Conservation (phyloP, 2,888 invertebrate species). For the Macrosiphum euphorbiae region DNA sequence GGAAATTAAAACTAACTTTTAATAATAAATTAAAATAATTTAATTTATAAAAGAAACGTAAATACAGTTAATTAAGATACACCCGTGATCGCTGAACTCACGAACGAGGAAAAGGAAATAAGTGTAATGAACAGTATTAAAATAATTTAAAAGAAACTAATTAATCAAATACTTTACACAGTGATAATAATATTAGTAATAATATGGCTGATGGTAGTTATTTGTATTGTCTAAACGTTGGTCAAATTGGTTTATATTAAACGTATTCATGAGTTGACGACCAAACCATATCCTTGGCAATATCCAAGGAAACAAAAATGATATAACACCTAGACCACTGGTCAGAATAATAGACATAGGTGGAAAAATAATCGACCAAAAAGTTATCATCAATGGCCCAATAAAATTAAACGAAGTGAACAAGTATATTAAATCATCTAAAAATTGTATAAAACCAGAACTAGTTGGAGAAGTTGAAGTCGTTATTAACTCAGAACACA, state of each 20-base stretch:
- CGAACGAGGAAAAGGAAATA: neutral
- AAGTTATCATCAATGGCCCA: slow-evolving; percentile 75
- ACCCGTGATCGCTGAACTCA: slow-evolving; percentile 37
- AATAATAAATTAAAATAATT: neutral
- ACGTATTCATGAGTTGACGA: slow-evolving; percentile 2
- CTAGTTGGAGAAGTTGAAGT: slow-evolving; percentile 71
- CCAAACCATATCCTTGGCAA: slow-evolving; percentile 72
- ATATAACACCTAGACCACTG: slow-evolving; percentile 75
- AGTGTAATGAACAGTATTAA: neutral
- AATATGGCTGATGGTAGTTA: slow-evolving; percentile 46
- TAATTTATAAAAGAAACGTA: slow-evolving; percentile 12
- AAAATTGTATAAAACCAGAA: slow-evolving; percentile 70
- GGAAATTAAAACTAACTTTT: slow-evolving; percentile 53
- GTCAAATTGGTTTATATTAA: neutral
- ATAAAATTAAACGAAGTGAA: slow-evolving; percentile 69
- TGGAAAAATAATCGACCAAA: slow-evolving; percentile 76
- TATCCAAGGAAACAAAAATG: slow-evolving; percentile 78
- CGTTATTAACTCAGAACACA: slow-evolving; percentile 50
- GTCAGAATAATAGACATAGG: slow-evolving; percentile 77
- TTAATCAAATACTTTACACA: neutral
- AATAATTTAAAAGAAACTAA: neutral
- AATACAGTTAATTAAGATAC: slow-evolving; percentile 44
- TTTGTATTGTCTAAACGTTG: neutral
- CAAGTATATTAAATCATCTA: slow-evolving; percentile 22
- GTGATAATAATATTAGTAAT: neutral